Evolutionary conservation across 2,888 invertebrate genomes (phyloP), one percentile per base, ranked within the genome.

Genomic region (Sphaerophoria rueppellii): DNA sequence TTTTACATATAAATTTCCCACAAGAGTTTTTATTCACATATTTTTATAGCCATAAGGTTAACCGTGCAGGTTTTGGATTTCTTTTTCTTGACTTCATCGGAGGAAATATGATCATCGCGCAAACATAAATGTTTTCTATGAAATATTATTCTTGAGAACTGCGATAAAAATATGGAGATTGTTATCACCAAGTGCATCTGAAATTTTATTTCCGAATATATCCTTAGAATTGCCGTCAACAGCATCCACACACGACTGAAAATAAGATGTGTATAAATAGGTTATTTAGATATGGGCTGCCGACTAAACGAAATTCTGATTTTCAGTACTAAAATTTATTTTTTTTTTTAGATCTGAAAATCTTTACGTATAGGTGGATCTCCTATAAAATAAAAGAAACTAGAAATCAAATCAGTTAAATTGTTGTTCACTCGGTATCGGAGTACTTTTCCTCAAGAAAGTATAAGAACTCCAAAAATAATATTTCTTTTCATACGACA

Each of bases 161-260:
- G 76, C 48, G 72, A 73, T 78, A 82, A 78, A 70, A 70, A 78
- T 78, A 74, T 78, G 73, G 57, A 83, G 74, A 78, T 79, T 75
- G 67, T 74, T 79, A 83, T 83, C 74, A 7, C 40, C 82, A 65
- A 74, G 71, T 79, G 79, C 82, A 83, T 79, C 60, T 57, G 37
- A 79, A 82, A 78, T 82, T 82, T 74, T 78, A 79, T 82, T 82
- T 79, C 52, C 34, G 34, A 70, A 75, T 48, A 60, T 65, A 55
- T 43, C 32, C 24, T 14, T 32, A 57, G 67, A 32, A 65, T 54
- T 57, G 6, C 55, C 55, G 11, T 48, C 40, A 71, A 61, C 34
- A 12, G 0, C 16, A 50, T 34, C 65, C 37, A 35, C 35, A 60
- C 37, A 37, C 52, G 35, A 32, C 7, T 50, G 11, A 34, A 71